Evolutionary conservation across 2,797 vertebrate species (phyloP).

Genomic region (Myripristis jacobus): DNA sequence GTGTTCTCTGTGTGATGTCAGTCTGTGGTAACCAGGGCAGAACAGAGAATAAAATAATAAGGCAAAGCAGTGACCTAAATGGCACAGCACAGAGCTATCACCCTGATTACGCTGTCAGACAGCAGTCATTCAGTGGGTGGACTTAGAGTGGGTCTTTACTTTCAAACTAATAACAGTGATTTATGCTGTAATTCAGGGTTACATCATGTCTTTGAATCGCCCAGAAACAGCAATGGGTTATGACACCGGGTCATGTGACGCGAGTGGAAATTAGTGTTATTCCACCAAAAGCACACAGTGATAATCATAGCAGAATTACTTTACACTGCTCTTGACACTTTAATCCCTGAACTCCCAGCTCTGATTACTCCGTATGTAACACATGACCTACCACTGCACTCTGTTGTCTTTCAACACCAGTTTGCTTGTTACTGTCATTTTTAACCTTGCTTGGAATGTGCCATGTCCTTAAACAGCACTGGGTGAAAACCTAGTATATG

Average conservation of each 20-base stretch:
- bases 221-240: too few species aligned
- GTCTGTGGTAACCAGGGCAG: constrained; percentile 58
- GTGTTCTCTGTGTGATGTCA: constrained; percentile 56
- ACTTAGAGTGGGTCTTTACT: constrained; percentile 68
- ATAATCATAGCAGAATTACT: constrained; percentile 35
- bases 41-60: constrained; percentile 60
- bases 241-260: constrained; percentile 39
- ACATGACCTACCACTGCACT: neutral
- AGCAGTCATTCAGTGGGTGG: constrained; percentile 57
- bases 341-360: neutral
- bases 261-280: constrained; percentile 39
- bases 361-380: neutral
- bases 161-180: constrained; percentile 66
- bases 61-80: constrained; percentile 64
- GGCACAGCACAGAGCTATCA: constrained; percentile 54
- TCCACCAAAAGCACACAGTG: neutral
- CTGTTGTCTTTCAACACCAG: too few species aligned
- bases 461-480: too few species aligned
- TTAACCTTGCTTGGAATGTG: too few species aligned
- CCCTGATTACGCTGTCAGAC: constrained; percentile 59
- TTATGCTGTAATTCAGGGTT: constrained; percentile 57
- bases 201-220: constrained; percentile 47
- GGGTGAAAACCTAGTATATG: too few species aligned
- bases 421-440: too few species aligned
- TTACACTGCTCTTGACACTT: constrained; percentile 34